Percentiles rank a stretch among this genome's conserved stretches.
phyloP scores from a whole-genome alignment of 1,140 invertebrate genomes.

The Stegodyphus dumicola region DNA sequence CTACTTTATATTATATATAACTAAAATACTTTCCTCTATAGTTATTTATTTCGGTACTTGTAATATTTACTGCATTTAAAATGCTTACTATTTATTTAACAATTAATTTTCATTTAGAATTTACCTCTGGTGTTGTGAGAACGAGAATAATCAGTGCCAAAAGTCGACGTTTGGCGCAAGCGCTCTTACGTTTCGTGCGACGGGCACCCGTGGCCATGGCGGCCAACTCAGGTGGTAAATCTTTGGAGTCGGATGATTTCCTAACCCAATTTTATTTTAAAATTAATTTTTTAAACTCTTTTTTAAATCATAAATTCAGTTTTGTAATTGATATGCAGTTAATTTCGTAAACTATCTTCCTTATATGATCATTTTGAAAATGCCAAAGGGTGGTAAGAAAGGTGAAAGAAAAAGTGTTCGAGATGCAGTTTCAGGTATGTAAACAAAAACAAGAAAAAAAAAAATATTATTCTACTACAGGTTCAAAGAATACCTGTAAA shows the following conservation, averaged over 20 bases:
- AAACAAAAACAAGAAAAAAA: too few species aligned
- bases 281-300: conserved; percentile 38
- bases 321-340: background rate
- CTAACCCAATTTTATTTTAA: conserved; percentile 11
- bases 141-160: background rate
- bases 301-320: conserved; percentile 1
- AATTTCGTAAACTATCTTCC: background rate
- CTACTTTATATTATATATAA: too few species aligned
- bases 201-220: conserved; percentile 52
- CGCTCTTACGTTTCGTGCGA: conserved; percentile 8
- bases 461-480: too few species aligned
- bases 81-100: too few species aligned
- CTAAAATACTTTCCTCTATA: too few species aligned
- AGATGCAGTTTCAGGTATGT: conserved; percentile 20
- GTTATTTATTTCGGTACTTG: too few species aligned
- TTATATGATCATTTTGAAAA: background rate
- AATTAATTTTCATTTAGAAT: too few species aligned
- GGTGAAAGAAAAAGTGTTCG: conserved; percentile 14
- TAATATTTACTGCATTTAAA: too few species aligned
- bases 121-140: background rate
- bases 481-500: too few species aligned
- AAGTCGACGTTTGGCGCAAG: conserved; percentile 18
- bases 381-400: conserved; percentile 50
- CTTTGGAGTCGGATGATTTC: background rate
- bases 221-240: conserved; percentile 47